Evolutionary conservation across 2,888 invertebrate species (phyloP).

Genomic region (Sphinx pinastri): DNA sequence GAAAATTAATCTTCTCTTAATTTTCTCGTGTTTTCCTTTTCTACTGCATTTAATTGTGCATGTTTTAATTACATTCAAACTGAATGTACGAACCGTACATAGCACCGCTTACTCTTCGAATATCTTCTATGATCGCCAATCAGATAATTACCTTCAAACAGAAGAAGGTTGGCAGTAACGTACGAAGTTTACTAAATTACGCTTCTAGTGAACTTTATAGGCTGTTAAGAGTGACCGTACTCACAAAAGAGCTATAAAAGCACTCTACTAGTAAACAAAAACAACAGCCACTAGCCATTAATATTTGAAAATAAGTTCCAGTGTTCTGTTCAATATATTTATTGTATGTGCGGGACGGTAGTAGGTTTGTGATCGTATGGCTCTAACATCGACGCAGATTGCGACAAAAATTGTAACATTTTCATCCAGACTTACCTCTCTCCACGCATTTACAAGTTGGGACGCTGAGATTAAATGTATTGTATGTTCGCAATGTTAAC

Average conservation of each 20-base stretch:
- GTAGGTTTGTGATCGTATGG: not conserved
- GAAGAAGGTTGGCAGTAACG: conserved; percentile 32
- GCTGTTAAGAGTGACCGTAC: conserved; percentile 25
- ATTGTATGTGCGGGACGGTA: not conserved
- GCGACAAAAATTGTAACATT: not conserved
- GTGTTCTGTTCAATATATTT: not conserved
- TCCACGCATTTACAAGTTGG: not conserved
- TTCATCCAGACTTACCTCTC: not conserved
- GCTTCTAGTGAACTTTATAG: conserved; percentile 34
- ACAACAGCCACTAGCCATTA: conserved; percentile 5
- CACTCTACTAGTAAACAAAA: conserved; percentile 5
- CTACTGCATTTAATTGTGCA: conserved; percentile 73
- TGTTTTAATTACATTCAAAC: conserved; percentile 79
- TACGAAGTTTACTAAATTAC: conserved; percentile 35
- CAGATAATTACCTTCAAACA: conserved; percentile 49
- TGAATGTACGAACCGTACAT: conserved; percentile 56
- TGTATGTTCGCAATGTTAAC: not conserved
- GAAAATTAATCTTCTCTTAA: conserved; percentile 79
- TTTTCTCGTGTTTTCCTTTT: conserved; percentile 73
- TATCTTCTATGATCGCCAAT: conserved; percentile 52
- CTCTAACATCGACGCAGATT: not conserved
- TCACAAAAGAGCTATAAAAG: conserved; percentile 13
- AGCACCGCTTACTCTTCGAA: conserved; percentile 51
- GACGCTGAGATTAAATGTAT: not conserved
- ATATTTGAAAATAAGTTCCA: conserved; percentile 7